Conservation (phyloP, 2,797 vertebrate genomes). For the Amblyopsis hoosieri region DNA sequence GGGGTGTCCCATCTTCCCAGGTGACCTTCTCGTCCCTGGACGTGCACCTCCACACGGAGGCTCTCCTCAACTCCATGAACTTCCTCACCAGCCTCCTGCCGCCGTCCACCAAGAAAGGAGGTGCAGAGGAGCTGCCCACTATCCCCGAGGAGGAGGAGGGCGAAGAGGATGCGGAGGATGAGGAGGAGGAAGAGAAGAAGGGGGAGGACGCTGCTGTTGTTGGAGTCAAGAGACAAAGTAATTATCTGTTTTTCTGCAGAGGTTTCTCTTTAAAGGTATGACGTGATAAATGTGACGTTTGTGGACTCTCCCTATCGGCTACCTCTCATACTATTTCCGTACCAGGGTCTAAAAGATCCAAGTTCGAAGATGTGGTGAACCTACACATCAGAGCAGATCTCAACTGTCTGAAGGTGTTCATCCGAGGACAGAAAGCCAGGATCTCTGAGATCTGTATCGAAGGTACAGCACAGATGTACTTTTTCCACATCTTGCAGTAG, state of each 20-base stretch:
- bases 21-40: constrained; percentile 95
- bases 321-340: constrained; percentile 11
- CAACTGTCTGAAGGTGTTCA: constrained; percentile 89
- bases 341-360: constrained; percentile 82
- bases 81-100: constrained; percentile 88
- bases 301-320: not conserved
- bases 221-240: constrained; percentile 70
- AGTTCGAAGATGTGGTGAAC: constrained; percentile 87
- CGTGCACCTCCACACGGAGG: constrained; percentile 93
- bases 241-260: not conserved
- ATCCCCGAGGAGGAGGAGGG: constrained; percentile 80
- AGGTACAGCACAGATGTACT: constrained; percentile 71
- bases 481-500: not conserved
- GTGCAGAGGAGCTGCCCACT: constrained; percentile 67
- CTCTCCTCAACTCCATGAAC: constrained; percentile 89
- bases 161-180: constrained; percentile 80
- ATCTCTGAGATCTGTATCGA: constrained; percentile 95
- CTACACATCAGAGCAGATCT: constrained; percentile 89
- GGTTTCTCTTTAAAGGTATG: not conserved
- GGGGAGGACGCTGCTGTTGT: constrained; percentile 70
- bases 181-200: constrained; percentile 84
- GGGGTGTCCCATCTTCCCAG: constrained; percentile 40
- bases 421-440: constrained; percentile 86
- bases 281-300: not conserved
- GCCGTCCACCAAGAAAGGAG: constrained; percentile 72